Evolutionary conservation across 2,797 vertebrate species (phyloP), one percentile per base, ranked within the genome.

Genomic region (Malurus leucopterus): DNA sequence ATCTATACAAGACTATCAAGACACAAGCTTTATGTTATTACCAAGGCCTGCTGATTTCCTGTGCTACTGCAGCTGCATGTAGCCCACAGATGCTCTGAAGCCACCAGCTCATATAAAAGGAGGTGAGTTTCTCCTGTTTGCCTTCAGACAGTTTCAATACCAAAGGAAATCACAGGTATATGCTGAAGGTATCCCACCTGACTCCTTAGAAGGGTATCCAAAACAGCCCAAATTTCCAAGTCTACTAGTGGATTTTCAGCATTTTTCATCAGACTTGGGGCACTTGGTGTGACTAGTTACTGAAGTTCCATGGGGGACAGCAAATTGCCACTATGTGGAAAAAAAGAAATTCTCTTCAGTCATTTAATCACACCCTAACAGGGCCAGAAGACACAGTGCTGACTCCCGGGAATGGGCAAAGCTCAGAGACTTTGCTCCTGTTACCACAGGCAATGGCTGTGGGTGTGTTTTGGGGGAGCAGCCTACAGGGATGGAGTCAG

Each of bases 301-400:
- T 63, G 41, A 43, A 71, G 26, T 36, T 87, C 50, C 5, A 2
- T 4, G 4, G 13, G 4, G 20, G 30, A 62, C 21, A 58, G 15
- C 24, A 75, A 36, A 73, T 38, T 57, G 15, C 15, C 44, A 2
- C 2, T 3, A 6, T 16, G 3, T 23, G 32, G 78, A 86, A 78
- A 50, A 50, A 0, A 1, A 0, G 0, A 67, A 57, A 4, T 53
- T 62, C 2, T 61, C 50, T 88, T 68, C n/a, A 32, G 24, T 19
- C 43, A n/a, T 7, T 24, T 57, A 38, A 72, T 64, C 18, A 29
- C 15, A 76, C 2, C 7, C 44, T 63, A 68, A 57, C 0, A 5
- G 34, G 9, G 16, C 9, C 44, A 84, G 53, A 81, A 74, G 63
- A 10, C 69, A 44, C 14, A 61, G 18, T 24, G 32, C 24, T 89